Evolutionary conservation across 2,797 vertebrate species (phyloP).

Genomic region (Streptopelia turtur): DNA sequence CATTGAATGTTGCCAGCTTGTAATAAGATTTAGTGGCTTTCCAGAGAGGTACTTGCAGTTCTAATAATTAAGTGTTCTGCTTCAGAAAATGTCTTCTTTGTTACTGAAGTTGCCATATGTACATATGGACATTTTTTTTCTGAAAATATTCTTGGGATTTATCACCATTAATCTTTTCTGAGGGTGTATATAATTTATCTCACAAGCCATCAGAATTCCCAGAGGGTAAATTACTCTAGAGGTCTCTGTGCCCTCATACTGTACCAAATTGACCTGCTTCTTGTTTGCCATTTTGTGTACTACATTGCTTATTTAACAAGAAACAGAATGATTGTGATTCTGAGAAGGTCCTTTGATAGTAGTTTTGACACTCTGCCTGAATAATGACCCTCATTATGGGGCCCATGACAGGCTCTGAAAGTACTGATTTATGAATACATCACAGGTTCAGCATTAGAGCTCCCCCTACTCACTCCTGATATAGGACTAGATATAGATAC

Average conservation of each 20-base stretch:
- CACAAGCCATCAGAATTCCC: constrained; percentile 94
- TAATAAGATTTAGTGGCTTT: constrained; percentile 53
- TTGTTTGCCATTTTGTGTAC: constrained; percentile 99
- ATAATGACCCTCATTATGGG: constrained; percentile 99
- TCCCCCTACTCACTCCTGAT: constrained; percentile 79
- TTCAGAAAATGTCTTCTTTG: constrained; percentile 64
- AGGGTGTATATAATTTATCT: constrained; percentile 96
- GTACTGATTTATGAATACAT: constrained; percentile 99
- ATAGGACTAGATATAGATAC: constrained; percentile 73
- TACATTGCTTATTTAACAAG: constrained; percentile 99
- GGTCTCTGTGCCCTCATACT: constrained; percentile 92
- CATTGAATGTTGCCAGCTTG: constrained; percentile 23
- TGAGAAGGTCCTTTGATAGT: constrained; percentile 99
- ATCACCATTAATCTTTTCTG: constrained; percentile 96
- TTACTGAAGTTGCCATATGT: constrained; percentile 73
- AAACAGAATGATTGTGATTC: constrained; percentile 99
- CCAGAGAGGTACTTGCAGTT: constrained; percentile 21
- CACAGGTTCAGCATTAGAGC: constrained; percentile 84
- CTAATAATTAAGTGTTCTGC: constrained; percentile 39
- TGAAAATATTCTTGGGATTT: constrained; percentile 79
- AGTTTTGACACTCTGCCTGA: constrained; percentile 99
- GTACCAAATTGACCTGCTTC: constrained; percentile 99
- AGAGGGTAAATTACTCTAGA: constrained; percentile 98
- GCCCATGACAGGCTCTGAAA: constrained; percentile 98
- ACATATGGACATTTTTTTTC: constrained; percentile 73